phyloP scores from a whole-genome alignment of 2,888 invertebrate species.

The Diplolepis rosae region DNA sequence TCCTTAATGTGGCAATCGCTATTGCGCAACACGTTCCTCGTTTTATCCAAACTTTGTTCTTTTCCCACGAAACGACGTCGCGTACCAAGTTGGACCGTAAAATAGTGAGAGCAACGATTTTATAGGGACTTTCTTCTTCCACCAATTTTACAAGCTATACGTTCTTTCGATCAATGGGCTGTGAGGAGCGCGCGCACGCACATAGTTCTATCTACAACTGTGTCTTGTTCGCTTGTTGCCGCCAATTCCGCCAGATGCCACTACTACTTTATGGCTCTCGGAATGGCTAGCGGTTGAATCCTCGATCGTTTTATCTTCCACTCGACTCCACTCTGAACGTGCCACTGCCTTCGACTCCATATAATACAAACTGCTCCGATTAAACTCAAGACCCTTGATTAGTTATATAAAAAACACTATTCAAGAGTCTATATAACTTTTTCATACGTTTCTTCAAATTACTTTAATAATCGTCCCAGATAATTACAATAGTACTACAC shows the following conservation, averaged over 20 bases:
- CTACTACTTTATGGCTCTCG: conserved; percentile 66
- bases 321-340: conserved; percentile 50
- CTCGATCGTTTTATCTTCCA: conserved; percentile 63
- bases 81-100: not conserved
- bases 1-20: too few relatives aligned
- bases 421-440: too few relatives aligned
- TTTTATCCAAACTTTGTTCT: not conserved
- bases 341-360: conserved; percentile 45
- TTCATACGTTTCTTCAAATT: too few relatives aligned
- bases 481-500: too few relatives aligned
- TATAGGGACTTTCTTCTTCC: conserved; percentile 45
- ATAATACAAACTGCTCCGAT: conserved; percentile 46
- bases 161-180: conserved; percentile 69
- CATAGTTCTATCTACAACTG: conserved; percentile 53
- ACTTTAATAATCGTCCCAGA: too few relatives aligned
- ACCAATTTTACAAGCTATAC: conserved; percentile 54
- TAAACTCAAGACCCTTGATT: conserved; percentile 18
- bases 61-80: not conserved
- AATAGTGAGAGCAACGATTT: conserved; percentile 33
- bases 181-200: conserved; percentile 67
- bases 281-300: conserved; percentile 62
- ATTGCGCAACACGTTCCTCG: not conserved
- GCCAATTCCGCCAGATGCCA: conserved; percentile 62
- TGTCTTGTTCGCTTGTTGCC: conserved; percentile 55
- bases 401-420: not conserved